Evolutionary conservation across 2,113 vertebrate genomes (phyloP).

Genomic region (Stomatorhinus ivindoensis): DNA sequence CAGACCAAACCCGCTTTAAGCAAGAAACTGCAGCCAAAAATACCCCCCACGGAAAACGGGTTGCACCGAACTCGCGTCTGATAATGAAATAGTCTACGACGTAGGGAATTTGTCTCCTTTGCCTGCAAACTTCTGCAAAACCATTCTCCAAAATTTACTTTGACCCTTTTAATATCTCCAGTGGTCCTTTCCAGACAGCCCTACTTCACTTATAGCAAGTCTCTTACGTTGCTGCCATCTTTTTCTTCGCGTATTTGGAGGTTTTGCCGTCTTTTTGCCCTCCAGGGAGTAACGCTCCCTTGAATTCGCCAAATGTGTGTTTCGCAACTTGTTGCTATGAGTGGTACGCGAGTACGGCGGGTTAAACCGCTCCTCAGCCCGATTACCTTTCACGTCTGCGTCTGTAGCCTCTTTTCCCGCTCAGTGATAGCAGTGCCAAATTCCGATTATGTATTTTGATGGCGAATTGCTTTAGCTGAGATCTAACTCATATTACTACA

Average conservation of each 20-base stretch:
- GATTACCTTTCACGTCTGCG: neutral
- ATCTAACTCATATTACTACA: slow-evolving; percentile 55
- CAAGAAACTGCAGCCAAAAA: neutral
- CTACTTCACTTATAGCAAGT: neutral
- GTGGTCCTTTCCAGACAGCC: neutral
- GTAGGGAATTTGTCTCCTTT: neutral
- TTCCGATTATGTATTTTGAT: slow-evolving; percentile 45
- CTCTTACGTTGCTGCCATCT: neutral
- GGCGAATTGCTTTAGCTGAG: slow-evolving; percentile 40
- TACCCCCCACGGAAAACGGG: slow-evolving; percentile 7
- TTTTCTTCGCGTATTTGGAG: neutral
- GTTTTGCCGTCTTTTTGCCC: neutral
- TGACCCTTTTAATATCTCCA: neutral
- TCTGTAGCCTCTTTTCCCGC: neutral
- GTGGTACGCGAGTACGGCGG: neutral
- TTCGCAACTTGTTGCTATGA: slow-evolving; percentile 24
- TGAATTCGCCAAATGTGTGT: slow-evolving; percentile 4
- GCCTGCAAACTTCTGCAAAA: neutral
- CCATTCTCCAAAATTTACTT: neutral
- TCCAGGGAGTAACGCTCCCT: neutral
- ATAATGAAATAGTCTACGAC: neutral
- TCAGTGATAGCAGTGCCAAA: slow-evolving; percentile 29
- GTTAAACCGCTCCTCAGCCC: neutral
- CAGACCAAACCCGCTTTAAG: slow-evolving; percentile 13
- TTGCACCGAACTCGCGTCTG: slow-evolving; percentile 4